These are phyloP conservation scores for Elgaria multicarinata DNA, from an alignment of 2,113 vertebrate genomes.

Conservation along the genomic window DNA sequence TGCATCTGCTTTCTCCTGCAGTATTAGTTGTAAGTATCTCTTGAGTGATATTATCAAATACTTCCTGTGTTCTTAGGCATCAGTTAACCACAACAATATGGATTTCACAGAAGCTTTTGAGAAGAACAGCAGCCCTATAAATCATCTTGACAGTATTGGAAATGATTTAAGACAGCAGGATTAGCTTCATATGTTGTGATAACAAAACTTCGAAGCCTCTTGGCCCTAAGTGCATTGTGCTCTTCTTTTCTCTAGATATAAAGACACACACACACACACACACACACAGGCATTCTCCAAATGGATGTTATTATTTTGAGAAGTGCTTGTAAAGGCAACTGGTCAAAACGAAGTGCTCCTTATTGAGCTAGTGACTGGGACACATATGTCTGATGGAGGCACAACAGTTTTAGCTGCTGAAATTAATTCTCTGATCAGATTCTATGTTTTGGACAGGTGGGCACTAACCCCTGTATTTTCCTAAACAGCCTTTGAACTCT, in stretches of 20 bases:
- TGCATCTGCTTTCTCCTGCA: background rate
- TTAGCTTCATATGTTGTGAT: slow-evolving; percentile 16
- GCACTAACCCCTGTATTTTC: slow-evolving; percentile 65
- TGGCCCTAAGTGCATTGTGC: background rate
- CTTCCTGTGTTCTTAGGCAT: slow-evolving; percentile 26
- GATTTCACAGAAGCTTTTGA: background rate
- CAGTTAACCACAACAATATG: slow-evolving; percentile 25
- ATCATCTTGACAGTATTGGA: background rate
- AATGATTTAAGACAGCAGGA: background rate
- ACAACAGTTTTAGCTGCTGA: background rate
- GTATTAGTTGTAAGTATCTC: background rate
- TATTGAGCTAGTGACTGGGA: background rate
- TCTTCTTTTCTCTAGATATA: background rate
- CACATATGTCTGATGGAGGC: slow-evolving; percentile 11
- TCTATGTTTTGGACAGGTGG: slow-evolving; percentile 54
- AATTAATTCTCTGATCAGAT: slow-evolving; percentile 47
- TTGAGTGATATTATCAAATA: slow-evolving; percentile 24
- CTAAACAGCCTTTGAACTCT: slow-evolving; percentile 65
- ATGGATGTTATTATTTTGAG: background rate
- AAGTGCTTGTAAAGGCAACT: slow-evolving; percentile 4
- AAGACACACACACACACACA: background rate
- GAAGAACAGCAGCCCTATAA: slow-evolving; percentile 17
- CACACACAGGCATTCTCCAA: background rate
- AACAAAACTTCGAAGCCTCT: slow-evolving; percentile 10
- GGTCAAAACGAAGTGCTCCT: background rate